These are phyloP conservation scores for Cynodonichthys magdalenae DNA, from an alignment of 2,797 vertebrate genomes.

Conservation along the genomic window DNA sequence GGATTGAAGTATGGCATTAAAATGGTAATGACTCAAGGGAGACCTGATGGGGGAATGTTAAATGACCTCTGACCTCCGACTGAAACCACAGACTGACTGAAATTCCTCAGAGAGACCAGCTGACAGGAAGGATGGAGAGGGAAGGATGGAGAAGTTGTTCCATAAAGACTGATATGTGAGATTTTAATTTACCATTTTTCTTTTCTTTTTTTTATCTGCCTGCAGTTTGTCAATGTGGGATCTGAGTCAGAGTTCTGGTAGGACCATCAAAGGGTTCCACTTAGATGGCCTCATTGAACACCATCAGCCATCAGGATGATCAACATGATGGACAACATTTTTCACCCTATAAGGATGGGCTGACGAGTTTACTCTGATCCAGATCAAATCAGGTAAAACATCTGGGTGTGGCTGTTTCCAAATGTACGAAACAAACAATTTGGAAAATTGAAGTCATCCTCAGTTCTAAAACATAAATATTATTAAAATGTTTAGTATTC, in stretches of 20 bases:
- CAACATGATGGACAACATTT: not conserved
- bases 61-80: constrained; percentile 87
- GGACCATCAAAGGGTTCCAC: too few relatives aligned
- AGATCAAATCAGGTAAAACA: not conserved
- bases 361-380: not conserved
- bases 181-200: not conserved
- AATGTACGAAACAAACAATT: too few relatives aligned
- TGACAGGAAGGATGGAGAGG: constrained; percentile 34
- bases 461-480: too few relatives aligned
- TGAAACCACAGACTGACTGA: constrained; percentile 88
- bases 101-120: constrained; percentile 83
- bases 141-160: constrained; percentile 4
- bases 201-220: not conserved
- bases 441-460: too few relatives aligned
- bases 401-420: not conserved
- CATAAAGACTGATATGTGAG: constrained; percentile 7
- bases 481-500: too few relatives aligned
- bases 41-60: constrained; percentile 85
- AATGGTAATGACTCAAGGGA: constrained; percentile 96
- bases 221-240: not conserved
- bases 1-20: constrained; percentile 98
- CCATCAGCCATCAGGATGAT: not conserved
- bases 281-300: too few relatives aligned
- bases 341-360: not conserved
- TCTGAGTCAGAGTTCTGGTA: not conserved